Evolutionary conservation across 2,888 invertebrate genomes (phyloP).

Genomic region (Aelia acuminata): DNA sequence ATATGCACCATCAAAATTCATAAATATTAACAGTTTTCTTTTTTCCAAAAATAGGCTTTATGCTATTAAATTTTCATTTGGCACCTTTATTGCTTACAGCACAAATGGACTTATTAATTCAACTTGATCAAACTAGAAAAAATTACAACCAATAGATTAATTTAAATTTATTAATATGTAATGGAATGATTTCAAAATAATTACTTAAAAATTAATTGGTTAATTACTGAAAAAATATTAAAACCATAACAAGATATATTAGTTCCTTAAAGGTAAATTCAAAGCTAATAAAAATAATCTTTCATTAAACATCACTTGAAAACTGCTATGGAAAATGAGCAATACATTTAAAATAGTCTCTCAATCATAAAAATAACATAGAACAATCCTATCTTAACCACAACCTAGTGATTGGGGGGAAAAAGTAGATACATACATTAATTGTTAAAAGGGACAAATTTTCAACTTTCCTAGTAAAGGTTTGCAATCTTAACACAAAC

Average conservation of each 20-base stretch:
- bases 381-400: neutral
- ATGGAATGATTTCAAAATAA: neutral
- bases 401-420: neutral
- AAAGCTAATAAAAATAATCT: neutral
- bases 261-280: neutral
- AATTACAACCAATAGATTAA: no score
- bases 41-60: no score
- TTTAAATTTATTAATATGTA: neutral
- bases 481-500: neutral
- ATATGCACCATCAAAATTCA: no score
- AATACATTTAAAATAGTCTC: neutral
- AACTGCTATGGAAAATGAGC: neutral
- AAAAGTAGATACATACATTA: neutral
- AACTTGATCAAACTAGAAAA: no score
- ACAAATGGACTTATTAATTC: no score
- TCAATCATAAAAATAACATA: neutral
- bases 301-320: neutral
- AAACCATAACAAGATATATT: neutral
- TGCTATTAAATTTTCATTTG: neutral
- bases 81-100: neutral
- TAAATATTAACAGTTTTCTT: no score
- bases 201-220: neutral
- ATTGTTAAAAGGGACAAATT: neutral
- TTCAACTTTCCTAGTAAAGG: neutral
- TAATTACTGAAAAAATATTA: neutral